phyloP scores from a whole-genome alignment of 1,140 invertebrate species.

The Chymomyza costata region DNA sequence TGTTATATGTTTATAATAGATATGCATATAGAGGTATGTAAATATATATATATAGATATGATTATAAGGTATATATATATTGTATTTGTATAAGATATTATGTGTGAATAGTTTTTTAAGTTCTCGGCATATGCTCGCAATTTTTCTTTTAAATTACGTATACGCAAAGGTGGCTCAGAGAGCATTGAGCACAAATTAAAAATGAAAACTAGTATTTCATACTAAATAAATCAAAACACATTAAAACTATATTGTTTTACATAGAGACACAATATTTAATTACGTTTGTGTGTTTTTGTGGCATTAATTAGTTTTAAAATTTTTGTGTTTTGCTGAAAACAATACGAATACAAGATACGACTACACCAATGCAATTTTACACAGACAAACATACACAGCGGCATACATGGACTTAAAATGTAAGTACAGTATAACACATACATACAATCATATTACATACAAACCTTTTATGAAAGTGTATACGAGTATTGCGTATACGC shows the following conservation, averaged over 20 bases:
- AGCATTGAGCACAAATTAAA: slow-evolving; percentile 7
- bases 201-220: slow-evolving; percentile 10
- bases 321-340: slow-evolving; percentile 2
- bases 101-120: slow-evolving; percentile 22
- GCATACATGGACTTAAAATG: no score
- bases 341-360: slow-evolving; percentile 15
- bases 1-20: slow-evolving; percentile 8
- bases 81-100: slow-evolving; percentile 21
- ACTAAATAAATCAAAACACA: slow-evolving; percentile 6
- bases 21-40: slow-evolving; percentile 35
- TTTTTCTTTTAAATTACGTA: slow-evolving; percentile 23
- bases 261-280: slow-evolving; percentile 19
- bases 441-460: slow-evolving; percentile 21
- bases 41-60: slow-evolving; percentile 37
- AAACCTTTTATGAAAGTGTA: no score
- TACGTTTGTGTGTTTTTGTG: slow-evolving; percentile 17
- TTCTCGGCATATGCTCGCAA: slow-evolving; percentile 12
- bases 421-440: no score
- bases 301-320: slow-evolving; percentile 15
- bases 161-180: slow-evolving; percentile 13
- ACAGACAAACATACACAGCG: slow-evolving; percentile 49
- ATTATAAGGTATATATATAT: slow-evolving; percentile 26
- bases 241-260: not conserved
- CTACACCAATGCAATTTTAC: slow-evolving; percentile 37
- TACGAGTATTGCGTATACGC: no score